Conservation (phyloP, 2,113 vertebrate genomes). For the Cyanistes caeruleus region DNA sequence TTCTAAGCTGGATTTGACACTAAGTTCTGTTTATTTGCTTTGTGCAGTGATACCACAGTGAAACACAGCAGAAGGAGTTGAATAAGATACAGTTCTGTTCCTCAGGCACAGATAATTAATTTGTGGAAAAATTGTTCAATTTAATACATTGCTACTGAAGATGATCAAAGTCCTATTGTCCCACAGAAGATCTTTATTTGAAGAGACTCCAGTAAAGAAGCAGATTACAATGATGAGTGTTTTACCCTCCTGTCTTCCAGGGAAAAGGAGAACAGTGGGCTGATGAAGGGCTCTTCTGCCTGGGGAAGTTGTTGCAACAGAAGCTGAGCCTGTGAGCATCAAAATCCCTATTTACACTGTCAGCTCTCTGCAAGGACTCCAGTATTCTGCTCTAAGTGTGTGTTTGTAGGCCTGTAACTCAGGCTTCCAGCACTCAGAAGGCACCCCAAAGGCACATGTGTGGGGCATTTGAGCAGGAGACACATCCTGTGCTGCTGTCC, state of each 20-base stretch:
- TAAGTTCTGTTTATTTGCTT: constrained; percentile 54
- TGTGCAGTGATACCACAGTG: background rate
- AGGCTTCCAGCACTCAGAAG: background rate
- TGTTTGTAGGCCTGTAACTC: background rate
- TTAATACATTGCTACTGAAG: background rate
- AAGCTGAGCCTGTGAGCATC: background rate
- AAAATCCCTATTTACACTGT: background rate
- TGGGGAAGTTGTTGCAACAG: background rate
- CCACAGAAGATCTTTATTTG: background rate
- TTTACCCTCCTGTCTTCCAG: background rate
- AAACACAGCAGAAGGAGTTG: background rate
- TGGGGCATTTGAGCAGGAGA: background rate
- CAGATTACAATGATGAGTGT: background rate
- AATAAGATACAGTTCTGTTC: background rate
- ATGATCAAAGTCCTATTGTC: background rate
- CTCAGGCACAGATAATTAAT: constrained; percentile 32
- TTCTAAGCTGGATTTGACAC: constrained; percentile 40
- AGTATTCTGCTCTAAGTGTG: background rate
- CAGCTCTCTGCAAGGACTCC: background rate
- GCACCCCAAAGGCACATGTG: background rate
- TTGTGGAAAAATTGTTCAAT: background rate
- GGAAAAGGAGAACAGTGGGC: background rate
- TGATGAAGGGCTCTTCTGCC: background rate
- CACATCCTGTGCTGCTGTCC: fast-evolving
- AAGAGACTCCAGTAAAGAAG: background rate